phyloP scores from a whole-genome alignment of 2,888 invertebrate species.

The Piscicola geometra region DNA sequence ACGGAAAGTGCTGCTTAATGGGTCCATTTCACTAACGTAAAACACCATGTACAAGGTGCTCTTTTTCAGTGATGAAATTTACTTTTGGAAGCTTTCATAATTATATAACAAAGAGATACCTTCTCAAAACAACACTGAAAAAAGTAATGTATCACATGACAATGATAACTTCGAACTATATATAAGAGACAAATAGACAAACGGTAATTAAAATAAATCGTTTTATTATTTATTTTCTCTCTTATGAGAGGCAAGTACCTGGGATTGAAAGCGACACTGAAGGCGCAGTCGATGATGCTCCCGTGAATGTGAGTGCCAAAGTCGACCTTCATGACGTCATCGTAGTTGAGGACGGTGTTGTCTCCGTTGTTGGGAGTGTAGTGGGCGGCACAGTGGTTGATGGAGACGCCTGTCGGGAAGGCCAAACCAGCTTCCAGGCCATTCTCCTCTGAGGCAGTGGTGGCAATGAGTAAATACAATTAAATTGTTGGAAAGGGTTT shows the following conservation, averaged over 20 bases:
- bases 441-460: conserved; percentile 63
- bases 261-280: conserved; percentile 91
- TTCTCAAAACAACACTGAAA: background rate
- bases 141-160: background rate
- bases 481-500: background rate
- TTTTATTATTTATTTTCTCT: background rate
- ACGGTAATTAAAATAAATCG: background rate
- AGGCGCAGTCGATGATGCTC: conserved; percentile 92
- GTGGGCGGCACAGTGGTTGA: conserved; percentile 98
- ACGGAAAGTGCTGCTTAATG: too few species aligned
- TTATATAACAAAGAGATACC: too few species aligned
- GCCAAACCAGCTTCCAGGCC: conserved; percentile 79
- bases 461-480: background rate
- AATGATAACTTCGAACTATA: background rate
- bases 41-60: too few species aligned
- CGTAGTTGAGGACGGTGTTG: conserved; percentile 82
- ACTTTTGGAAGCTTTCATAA: too few species aligned
- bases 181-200: background rate
- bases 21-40: too few species aligned
- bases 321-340: conserved; percentile 98
- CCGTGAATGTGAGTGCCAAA: conserved; percentile 98
- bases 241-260: conserved; percentile 59
- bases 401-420: conserved; percentile 96
- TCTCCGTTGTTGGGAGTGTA: conserved; percentile 99
- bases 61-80: too few species aligned